Base-by-base conservation (phyloP, 2,888 invertebrate genomes). In the Phyllotreta striolata region DNA sequence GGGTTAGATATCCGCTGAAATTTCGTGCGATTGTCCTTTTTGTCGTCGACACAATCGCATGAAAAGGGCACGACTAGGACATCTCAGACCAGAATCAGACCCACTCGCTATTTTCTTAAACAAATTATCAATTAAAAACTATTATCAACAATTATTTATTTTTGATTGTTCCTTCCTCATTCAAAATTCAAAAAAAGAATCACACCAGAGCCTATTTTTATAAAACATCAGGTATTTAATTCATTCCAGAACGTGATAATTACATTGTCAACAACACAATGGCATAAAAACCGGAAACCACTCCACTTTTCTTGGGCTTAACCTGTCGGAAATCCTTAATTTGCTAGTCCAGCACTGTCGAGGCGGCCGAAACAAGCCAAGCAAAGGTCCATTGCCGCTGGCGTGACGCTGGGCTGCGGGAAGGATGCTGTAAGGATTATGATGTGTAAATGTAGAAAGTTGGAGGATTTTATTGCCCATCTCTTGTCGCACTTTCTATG, bases 381-480 rank as follows among this genome's bases (percentile, higher is more conserved):
- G 46, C n/a, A 46, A 39, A 58, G 39, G 43, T 24, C 24, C 24
- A 24, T 24, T 24, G 24, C 24, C 24, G 24, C 24, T 24, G 24
- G 24, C 24, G 24, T 24, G 39, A 39, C 12, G 10, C 13, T 37
- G 39, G n/a, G 24, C 8, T 46, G 44, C n/a, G 58, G 41, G 35
- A 58, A 58, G 54, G 54, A 54, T 63, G 56, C 63, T 68, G 52
- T 63, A 56, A 64, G 67, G 68, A 69, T 70, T 72, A 72, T 67
- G 69, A 72, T 67, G 69, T 70, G 70, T 68, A 70, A 72, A 72
- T 66, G 71, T 64, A 54, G 69, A 54, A 70, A 70, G 70, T 72
- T 72, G 66, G 70, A 67, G 67, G 66, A 72, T 70, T 72, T 72
- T 69, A 70, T 67, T 59, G 62, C 49, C 59, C 49, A 61, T 57